Evolutionary conservation across 1,140 invertebrate genomes (phyloP).

Genomic region (Temnothorax curvispinosus): DNA sequence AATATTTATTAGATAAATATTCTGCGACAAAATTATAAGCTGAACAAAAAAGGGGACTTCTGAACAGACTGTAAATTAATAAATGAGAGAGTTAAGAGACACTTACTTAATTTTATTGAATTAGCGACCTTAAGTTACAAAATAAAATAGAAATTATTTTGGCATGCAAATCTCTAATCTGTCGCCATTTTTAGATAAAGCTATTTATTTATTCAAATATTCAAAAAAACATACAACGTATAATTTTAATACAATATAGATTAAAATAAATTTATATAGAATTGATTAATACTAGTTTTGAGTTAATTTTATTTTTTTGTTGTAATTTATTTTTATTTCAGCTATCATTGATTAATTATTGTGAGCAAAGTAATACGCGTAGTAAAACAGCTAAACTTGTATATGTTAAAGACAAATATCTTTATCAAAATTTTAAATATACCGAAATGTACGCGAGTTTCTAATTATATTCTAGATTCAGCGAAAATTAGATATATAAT

Average conservation of each 20-base stretch:
- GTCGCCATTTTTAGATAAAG: background rate
- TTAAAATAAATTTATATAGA: background rate
- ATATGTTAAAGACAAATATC: background rate
- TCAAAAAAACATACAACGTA: background rate
- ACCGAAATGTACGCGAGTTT: background rate
- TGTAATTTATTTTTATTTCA: slow-evolving; percentile 6
- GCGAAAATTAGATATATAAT: slow-evolving; percentile 16
- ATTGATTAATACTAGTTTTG: background rate
- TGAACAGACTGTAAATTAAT: background rate
- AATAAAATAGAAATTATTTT: background rate
- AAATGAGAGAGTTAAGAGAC: background rate
- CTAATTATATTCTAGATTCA: background rate
- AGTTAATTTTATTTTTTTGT: background rate
- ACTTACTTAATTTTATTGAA: background rate
- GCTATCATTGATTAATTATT: background rate
- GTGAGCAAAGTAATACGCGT: background rate
- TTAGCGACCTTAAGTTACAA: background rate
- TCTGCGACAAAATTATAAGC: background rate
- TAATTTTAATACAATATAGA: background rate
- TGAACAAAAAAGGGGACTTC: background rate
- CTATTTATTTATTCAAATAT: background rate
- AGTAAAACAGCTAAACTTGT: background rate
- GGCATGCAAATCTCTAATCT: background rate
- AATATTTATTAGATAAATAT: background rate
- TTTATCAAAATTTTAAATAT: background rate